phyloP scores from a whole-genome alignment of 2,888 invertebrate genomes.

The Copidosoma aretas region DNA sequence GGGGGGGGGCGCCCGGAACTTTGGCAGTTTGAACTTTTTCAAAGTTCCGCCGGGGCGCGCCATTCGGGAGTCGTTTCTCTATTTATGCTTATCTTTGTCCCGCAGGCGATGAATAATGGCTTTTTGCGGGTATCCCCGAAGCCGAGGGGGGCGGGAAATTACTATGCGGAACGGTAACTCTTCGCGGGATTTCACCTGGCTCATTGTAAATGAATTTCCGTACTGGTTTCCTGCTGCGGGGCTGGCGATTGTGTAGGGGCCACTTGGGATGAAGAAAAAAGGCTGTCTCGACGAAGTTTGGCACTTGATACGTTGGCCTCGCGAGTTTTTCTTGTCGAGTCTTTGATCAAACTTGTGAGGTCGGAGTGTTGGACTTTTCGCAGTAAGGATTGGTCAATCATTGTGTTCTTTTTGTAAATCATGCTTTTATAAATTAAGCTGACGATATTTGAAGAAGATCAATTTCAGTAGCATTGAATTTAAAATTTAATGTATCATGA shows the following conservation, averaged over 20 bases:
- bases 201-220: neutral
- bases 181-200: neutral
- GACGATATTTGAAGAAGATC: too few species aligned
- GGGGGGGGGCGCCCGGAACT: constrained; percentile 7
- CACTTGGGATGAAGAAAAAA: too few species aligned
- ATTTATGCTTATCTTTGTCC: constrained; percentile 37
- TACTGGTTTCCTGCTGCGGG: neutral
- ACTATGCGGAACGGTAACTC: constrained; percentile 8
- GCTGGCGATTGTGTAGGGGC: neutral
- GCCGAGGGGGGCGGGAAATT: constrained; percentile 12
- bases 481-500: too few species aligned
- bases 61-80: constrained; percentile 31
- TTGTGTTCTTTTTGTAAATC: too few species aligned
- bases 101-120: constrained; percentile 14
- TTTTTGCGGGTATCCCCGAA: constrained; percentile 19
- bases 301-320: neutral
- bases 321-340: neutral
- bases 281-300: neutral
- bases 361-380: too few species aligned
- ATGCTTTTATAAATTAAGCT: too few species aligned
- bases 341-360: neutral
- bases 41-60: constrained; percentile 27
- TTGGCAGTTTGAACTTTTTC: constrained; percentile 33
- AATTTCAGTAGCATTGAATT: too few species aligned
- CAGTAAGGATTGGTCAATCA: too few species aligned